Base-by-base conservation (phyloP, 2,888 invertebrate genomes). In the Bombyx huttoni region DNA sequence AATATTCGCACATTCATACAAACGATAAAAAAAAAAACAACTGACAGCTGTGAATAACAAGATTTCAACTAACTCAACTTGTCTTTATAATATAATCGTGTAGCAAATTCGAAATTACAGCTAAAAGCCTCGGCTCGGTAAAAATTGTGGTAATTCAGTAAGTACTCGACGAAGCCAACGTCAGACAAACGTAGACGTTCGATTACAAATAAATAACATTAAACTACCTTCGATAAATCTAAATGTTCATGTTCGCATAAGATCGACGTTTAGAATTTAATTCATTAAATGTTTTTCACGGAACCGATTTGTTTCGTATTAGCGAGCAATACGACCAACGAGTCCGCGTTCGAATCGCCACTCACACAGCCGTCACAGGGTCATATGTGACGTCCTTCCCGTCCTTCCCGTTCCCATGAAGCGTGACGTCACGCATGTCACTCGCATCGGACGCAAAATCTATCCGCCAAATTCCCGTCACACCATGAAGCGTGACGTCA, bases 261-360 rank as follows among this genome's bases (percentile, higher is more conserved):
- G 67, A 81, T 74, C 74, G 70, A 78, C 77, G 63, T 75, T 80
- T 78, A 76, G 73, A 81, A 80, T 80, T 80, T 81, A 53, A 70
- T 71, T 68, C 63, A 67, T 68, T 34, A 52, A 50, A 68, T 61
- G 66, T 65, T 64, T 65, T 64, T 54, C 66, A 60, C 65, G 62
- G 62, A 67, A 68, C 61, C 65, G 68, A 63, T 69, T 61, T 54
- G 51, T 53, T 65, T 67, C 78, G 72, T 77, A 81, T 79, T 71
- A 58, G 52, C 67, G 59, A 54, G 66, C 62, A 75, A 81, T 75
- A 78, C 60, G 76, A 73, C 65, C 62, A 70, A 77, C 73, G 65
- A 61, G 65, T 64, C 62, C 24, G 24, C 24, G 24, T 24, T 5
- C 24, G 24, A 5, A 24, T 24, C 24, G 24, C 24, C 24, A 24